These are phyloP conservation scores for Serripes groenlandicus DNA, from an alignment of 2,888 invertebrate genomes.

Conservation along the genomic window DNA sequence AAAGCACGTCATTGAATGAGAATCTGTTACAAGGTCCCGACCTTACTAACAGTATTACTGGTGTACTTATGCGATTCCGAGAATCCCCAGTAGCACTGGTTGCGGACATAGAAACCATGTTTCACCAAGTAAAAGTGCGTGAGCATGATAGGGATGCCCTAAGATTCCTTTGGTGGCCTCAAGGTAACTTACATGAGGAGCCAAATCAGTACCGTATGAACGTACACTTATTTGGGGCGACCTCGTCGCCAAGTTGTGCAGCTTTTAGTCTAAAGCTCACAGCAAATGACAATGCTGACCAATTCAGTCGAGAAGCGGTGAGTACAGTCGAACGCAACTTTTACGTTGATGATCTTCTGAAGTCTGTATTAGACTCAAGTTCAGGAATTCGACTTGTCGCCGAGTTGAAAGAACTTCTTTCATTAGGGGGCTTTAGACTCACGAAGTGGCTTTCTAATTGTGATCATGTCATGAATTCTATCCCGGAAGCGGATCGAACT, in stretches of 20 bases:
- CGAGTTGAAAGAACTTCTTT: constrained; percentile 36
- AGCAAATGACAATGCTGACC: constrained; percentile 20
- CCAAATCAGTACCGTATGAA: constrained; percentile 34
- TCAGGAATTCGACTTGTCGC: constrained; percentile 19
- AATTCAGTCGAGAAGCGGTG: constrained; percentile 28
- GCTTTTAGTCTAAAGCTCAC: constrained; percentile 32
- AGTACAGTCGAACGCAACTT: constrained; percentile 44
- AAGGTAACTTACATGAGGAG: constrained; percentile 31
- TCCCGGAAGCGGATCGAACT: constrained; percentile 33
- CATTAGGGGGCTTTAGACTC: constrained; percentile 25
- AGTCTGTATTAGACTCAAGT: constrained; percentile 31
- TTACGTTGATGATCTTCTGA: constrained; percentile 56
- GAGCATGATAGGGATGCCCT: constrained; percentile 44
- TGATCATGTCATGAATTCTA: constrained; percentile 29
- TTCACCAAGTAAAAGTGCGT: constrained; percentile 56
- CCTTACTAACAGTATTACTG: constrained; percentile 62
- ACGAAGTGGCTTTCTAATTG: constrained; percentile 51
- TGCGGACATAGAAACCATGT: constrained; percentile 62
- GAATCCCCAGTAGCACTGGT: constrained; percentile 52
- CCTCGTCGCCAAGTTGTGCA: constrained; percentile 39
- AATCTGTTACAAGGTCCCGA: constrained; percentile 66
- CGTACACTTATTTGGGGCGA: constrained; percentile 39
- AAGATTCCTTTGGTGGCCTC: constrained; percentile 65
- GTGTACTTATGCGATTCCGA: constrained; percentile 62
- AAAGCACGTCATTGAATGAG: constrained; percentile 58